These are phyloP conservation scores for Cataglyphis rosenhaueri DNA, from an alignment of 2,888 invertebrate species.

Conservation along the genomic window DNA sequence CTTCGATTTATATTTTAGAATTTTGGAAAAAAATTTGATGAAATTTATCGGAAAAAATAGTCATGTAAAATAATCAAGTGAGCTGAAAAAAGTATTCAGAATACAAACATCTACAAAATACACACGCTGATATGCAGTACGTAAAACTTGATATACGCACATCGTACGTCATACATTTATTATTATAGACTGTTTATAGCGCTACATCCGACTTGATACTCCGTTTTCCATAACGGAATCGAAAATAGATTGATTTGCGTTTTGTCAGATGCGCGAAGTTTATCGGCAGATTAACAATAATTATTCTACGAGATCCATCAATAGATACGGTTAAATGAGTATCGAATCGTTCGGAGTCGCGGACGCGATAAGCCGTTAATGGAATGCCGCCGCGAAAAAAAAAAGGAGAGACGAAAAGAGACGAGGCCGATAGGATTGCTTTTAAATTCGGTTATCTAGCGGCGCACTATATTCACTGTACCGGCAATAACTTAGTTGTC, in stretches of 20 bases:
- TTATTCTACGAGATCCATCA: slow-evolving; percentile 69
- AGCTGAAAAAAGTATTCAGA: neutral
- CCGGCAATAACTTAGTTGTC: slow-evolving; percentile 49
- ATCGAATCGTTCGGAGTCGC: slow-evolving; percentile 58
- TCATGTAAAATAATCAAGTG: neutral
- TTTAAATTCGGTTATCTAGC: slow-evolving; percentile 60
- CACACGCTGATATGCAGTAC: neutral
- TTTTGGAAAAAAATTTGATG: neutral
- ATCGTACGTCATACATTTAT: neutral
- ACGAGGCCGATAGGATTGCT: slow-evolving; percentile 46
- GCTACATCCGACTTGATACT: neutral
- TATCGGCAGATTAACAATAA: slow-evolving; percentile 68
- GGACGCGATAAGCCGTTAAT: slow-evolving; percentile 64
- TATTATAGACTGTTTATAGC: slow-evolving; percentile 6
- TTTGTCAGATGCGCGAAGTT: slow-evolving; percentile 59
- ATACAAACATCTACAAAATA: neutral
- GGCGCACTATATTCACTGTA: slow-evolving; percentile 44
- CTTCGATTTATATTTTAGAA: no score
- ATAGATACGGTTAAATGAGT: slow-evolving; percentile 59
- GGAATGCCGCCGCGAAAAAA: slow-evolving; percentile 62
- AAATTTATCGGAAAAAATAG: neutral
- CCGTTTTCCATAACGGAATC: slow-evolving; percentile 1
- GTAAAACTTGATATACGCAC: slow-evolving; percentile 1
- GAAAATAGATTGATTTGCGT: slow-evolving; percentile 42
- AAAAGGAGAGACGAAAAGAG: slow-evolving; percentile 35